Evolutionary conservation across 2,888 invertebrate genomes (phyloP).

Genomic region (Brachypterus glaber): DNA sequence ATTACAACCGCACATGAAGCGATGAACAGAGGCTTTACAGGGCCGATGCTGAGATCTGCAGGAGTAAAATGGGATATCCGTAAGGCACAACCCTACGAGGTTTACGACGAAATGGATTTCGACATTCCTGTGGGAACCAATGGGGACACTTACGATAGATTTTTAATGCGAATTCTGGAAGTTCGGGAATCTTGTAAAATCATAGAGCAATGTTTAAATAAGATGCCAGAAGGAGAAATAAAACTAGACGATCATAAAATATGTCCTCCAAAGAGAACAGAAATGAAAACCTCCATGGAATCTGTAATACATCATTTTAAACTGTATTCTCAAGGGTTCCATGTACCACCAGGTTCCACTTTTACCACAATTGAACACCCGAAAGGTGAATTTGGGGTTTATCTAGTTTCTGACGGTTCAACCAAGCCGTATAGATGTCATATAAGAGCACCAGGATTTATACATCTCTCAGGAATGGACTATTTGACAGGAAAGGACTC

Average conservation of each 20-base stretch:
- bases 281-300: constrained; percentile 87
- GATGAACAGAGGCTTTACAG: constrained; percentile 48
- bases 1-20: constrained; percentile 65
- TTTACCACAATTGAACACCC: constrained; percentile 75
- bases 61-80: constrained; percentile 86
- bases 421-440: constrained; percentile 54
- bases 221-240: constrained; percentile 73
- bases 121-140: constrained; percentile 72
- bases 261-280: constrained; percentile 57
- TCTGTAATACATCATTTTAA: constrained; percentile 86
- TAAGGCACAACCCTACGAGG: constrained; percentile 74
- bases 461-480: constrained; percentile 55
- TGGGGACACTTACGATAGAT: constrained; percentile 73
- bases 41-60: constrained; percentile 68
- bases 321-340: constrained; percentile 69
- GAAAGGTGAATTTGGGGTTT: constrained; percentile 83
- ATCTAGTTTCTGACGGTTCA: constrained; percentile 76
- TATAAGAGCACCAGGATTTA: constrained; percentile 44
- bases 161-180: constrained; percentile 57
- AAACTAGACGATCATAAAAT: constrained; percentile 75
- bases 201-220: constrained; percentile 69
- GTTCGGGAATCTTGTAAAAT: constrained; percentile 72
- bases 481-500: constrained; percentile 40
- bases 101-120: constrained; percentile 73
- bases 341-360: constrained; percentile 74